Base-by-base conservation (phyloP, 1,140 invertebrate genomes). In the Mactra quadrangularis region DNA sequence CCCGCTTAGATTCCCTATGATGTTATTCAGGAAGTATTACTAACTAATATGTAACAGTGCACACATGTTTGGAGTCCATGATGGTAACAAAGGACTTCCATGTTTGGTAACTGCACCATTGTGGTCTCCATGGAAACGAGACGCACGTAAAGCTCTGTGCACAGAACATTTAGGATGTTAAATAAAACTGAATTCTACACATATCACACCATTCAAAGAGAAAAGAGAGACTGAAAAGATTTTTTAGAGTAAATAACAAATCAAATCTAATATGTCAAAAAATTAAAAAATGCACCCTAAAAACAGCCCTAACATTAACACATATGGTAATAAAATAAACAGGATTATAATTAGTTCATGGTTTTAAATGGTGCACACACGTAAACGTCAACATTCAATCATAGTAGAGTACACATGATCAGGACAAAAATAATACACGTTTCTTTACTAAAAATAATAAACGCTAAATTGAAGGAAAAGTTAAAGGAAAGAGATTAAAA, bases 81-180 rank as follows among this genome's bases (percentile, higher is more conserved):
- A 38, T 68, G 22, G 25, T 68, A 50, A 3, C 4, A 22, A 50
- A 38, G 47, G 64, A 38, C 38, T 7, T 41, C 33, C 64, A 19
- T 25, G 70, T 57, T 22, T 72, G 70, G 70, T 72, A 72, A 31
- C 35, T 57, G 70, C 31, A 41, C 70, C 53, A 72, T 72, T 72
- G 15, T 15, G 17, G n/a, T n/a, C n/a, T n/a, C n/a, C n/a, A n/a
- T n/a, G n/a, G n/a, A n/a, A n/a, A n/a, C n/a, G n/a, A n/a, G n/a
- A n/a, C n/a, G n/a, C n/a, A n/a, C n/a, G n/a, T n/a, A n/a, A n/a
- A 57, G 55, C 72, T 62, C 72, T 76, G 72, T 62, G 72, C 72
- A 76, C 72, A 76, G 72, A 76, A 76, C 72, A 33, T 76, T 76
- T 57, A 35, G 29, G 50, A 72, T n/a, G n/a, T n/a, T n/a, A n/a